A percentile compares a stretch with the other conserved stretches of the same genome.
Evolutionary conservation across 2,113 vertebrate genomes (phyloP).

Genomic region (Lanius collurio): DNA sequence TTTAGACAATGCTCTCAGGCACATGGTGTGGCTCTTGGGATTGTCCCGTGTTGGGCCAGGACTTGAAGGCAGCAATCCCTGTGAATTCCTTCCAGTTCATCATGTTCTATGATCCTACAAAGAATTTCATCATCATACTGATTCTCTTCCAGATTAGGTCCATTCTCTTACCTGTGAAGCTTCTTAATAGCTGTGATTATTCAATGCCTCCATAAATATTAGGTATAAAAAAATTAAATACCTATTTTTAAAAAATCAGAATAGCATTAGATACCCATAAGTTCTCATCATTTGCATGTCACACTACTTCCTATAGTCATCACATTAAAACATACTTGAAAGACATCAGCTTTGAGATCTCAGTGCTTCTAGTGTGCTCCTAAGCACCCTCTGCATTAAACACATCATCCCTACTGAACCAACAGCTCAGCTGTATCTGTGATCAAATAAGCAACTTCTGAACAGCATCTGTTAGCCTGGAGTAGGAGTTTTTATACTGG

Average conservation of each 20-base stretch:
- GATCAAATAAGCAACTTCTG: neutral
- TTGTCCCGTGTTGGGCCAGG: neutral
- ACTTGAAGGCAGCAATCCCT: neutral
- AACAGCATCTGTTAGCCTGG: neutral
- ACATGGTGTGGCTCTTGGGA: neutral
- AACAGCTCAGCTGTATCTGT: neutral
- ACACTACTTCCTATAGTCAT: neutral
- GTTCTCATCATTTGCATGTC: neutral
- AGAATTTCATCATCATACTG: neutral
- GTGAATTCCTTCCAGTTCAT: neutral
- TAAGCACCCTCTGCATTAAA: neutral
- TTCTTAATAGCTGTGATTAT: neutral
- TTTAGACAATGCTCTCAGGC: neutral
- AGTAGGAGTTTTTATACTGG: neutral
- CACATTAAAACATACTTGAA: neutral
- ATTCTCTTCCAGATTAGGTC: neutral
- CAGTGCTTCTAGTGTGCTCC: neutral
- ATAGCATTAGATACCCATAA: neutral
- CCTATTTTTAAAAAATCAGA: fast-evolving
- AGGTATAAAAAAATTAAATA: neutral
- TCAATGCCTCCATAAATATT: neutral
- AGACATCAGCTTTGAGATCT: neutral
- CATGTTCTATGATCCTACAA: neutral
- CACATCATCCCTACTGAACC: neutral
- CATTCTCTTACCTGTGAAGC: neutral